Percentiles rank a stretch among this genome's conserved stretches.
These are phyloP conservation scores for Platyura marginata DNA, from an alignment of 1,140 invertebrate species.

Conservation along the genomic window DNA sequence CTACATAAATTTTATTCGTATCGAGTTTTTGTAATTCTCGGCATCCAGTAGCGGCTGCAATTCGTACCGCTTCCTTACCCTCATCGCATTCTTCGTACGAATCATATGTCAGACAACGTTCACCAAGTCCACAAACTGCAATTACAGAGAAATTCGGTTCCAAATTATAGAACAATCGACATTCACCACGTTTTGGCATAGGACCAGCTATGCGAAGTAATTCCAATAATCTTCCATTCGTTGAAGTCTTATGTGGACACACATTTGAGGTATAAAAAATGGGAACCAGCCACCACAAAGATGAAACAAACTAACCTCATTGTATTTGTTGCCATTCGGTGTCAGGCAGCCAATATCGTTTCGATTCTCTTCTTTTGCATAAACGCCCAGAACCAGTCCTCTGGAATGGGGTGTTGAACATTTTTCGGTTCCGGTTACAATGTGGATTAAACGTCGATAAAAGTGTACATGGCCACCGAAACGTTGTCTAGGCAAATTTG, in stretches of 20 bases:
- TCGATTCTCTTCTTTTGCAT: constrained; percentile 20
- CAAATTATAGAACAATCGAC: constrained; percentile 16
- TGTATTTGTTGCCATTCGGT: constrained; percentile 14
- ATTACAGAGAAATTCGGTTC: constrained; percentile 39
- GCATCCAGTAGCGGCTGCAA: constrained; percentile 44
- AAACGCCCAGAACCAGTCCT: constrained; percentile 17
- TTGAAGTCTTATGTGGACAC: no score
- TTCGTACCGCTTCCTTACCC: constrained; percentile 45
- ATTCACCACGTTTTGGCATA: constrained; percentile 18
- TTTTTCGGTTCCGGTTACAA: constrained; percentile 11
- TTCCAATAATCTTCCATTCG: constrained; percentile 14
- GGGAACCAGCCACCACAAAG: no score
- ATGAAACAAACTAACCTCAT: constrained; percentile 14
- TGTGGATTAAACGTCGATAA: background rate
- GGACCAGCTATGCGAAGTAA: constrained; percentile 21
- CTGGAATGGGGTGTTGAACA: constrained; percentile 20
- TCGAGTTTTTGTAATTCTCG: constrained; percentile 21
- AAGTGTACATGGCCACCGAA: no score
- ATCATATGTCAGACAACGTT: constrained; percentile 34
- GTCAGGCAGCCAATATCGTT: constrained; percentile 18
- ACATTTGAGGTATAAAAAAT: no score
- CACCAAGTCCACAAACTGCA: constrained; percentile 54
- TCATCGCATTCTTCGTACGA: constrained; percentile 44
- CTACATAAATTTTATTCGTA: constrained; percentile 43
- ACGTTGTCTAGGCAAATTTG: no score